Conservation (phyloP, 2,888 invertebrate species). For the Cataglyphis livida region DNA sequence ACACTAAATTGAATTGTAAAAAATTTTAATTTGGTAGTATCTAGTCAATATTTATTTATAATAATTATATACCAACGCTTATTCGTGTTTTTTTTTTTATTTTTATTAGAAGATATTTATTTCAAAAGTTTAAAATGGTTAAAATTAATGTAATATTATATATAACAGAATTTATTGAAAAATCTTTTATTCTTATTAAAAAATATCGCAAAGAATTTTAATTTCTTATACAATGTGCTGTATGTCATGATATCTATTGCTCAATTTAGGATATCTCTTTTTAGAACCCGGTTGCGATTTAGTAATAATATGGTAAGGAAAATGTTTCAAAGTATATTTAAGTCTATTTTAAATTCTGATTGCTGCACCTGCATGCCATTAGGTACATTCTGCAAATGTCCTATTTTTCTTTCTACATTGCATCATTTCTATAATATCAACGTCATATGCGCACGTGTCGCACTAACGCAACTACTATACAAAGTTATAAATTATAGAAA, state of each 20-base stretch:
- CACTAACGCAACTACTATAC: constrained; percentile 23
- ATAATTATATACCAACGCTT: neutral
- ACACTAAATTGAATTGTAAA: neutral
- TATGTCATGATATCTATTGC: neutral
- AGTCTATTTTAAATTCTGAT: constrained; percentile 9
- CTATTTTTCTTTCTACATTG: constrained; percentile 9
- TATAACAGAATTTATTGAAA: neutral
- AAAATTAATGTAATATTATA: neutral
- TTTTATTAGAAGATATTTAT: neutral
- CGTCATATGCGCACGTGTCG: constrained; percentile 36
- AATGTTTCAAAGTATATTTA: constrained; percentile 2
- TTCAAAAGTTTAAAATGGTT: neutral
- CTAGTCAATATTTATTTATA: neutral
- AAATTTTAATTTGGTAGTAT: neutral
- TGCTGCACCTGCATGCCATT: neutral
- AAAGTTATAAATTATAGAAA: constrained; percentile 42
- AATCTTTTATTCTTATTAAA: neutral
- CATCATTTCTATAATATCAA: constrained; percentile 45
- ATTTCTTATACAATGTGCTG: neutral
- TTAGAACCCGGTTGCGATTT: neutral
- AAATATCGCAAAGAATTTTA: neutral
- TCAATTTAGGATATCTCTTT: neutral
- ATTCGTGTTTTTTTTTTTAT: too few relatives aligned
- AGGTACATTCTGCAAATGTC: constrained; percentile 3
- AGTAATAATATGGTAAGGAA: neutral